Base-by-base conservation (phyloP, 1,140 invertebrate genomes). In the Pseudomyrmex gracilis region DNA sequence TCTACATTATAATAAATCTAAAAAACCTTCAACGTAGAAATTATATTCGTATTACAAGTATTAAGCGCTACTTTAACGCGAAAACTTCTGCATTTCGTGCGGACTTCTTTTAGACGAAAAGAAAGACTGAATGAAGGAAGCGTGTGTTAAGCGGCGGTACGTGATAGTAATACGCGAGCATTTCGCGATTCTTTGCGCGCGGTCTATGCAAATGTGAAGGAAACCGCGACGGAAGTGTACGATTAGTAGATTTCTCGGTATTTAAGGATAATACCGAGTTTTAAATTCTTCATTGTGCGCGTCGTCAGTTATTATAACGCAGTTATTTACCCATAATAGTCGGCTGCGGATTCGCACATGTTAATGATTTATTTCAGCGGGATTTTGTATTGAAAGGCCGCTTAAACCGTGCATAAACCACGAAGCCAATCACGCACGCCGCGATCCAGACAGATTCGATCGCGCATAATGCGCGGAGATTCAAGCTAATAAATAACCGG, bases 401-500 rank as follows among this genome's bases (percentile, higher is more conserved):
- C 43, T 66, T 80, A 80, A 71, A 58, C 20, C 66, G 66, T 80
- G 66, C 66, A 49, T 51, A 80, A 80, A 80, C 76, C 55, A 45
- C 58, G 66, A 34, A 24, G 7, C 76, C 76, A 71, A 80, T 80
- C 76, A 80, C 53, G 74, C 64, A 78, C 51, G 76, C 76, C 64
- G 51, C 76, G 76, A 71, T 80, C 73, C 73, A 68, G 83, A 74
- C 47, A 78, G 84, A 90, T 88, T 90, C 82, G 87, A 89, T 87
- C 83, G 83, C 82, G 89, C 77, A 87, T 89, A 88, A 89, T 89
- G 87, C 78, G 78, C 45, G 63, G 61, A 86, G 84, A 88, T 87
- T 89, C 83, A 53, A 49, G 64, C 87, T 89, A 90, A 90, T 90
- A 90, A 90, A 90, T 90, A 90, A 90, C 87, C 83, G 83, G 45